Percentiles rank a stretch among this genome's conserved stretches.
Conservation (phyloP, 2,797 vertebrate species). For the Lycodopsis pacificus region DNA sequence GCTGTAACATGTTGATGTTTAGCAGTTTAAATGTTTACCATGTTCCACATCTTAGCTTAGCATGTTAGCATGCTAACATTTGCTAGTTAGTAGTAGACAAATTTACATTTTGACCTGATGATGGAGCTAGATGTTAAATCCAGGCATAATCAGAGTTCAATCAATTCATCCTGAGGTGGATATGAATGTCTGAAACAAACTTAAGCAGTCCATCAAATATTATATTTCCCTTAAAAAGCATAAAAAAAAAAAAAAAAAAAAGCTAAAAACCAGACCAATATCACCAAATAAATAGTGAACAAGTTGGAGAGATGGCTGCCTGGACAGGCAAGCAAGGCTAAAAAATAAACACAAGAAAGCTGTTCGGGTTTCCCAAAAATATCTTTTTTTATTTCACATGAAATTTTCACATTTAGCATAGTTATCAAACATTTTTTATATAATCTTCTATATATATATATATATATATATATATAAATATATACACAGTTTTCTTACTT, state of each 20-base stretch:
- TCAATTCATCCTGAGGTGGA: background rate
- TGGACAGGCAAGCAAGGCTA: background rate
- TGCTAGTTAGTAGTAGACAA: background rate
- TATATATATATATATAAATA: slow-evolving; percentile 76
- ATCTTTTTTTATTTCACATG: slow-evolving; percentile 87
- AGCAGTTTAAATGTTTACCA: background rate
- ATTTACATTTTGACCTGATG: background rate
- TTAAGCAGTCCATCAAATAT: background rate
- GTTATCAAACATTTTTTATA: slow-evolving; percentile 85
- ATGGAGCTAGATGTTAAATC: background rate
- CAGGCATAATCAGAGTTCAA: background rate
- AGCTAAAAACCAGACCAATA: background rate
- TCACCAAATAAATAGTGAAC: background rate
- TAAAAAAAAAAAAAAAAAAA: background rate
- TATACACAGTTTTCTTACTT: slow-evolving; percentile 81
- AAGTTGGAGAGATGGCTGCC: no score
- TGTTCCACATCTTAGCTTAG: background rate
- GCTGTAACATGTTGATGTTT: background rate
- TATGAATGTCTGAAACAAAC: background rate
- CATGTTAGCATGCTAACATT: background rate
- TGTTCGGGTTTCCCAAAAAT: slow-evolving; percentile 83
- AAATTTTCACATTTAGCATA: slow-evolving; percentile 87
- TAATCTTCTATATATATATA: slow-evolving; percentile 85
- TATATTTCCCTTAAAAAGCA: background rate
- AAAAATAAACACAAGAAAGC: slow-evolving; percentile 36